Base-by-base conservation (phyloP, 2,797 vertebrate genomes). In the Pipistrellus nathusii region DNA sequence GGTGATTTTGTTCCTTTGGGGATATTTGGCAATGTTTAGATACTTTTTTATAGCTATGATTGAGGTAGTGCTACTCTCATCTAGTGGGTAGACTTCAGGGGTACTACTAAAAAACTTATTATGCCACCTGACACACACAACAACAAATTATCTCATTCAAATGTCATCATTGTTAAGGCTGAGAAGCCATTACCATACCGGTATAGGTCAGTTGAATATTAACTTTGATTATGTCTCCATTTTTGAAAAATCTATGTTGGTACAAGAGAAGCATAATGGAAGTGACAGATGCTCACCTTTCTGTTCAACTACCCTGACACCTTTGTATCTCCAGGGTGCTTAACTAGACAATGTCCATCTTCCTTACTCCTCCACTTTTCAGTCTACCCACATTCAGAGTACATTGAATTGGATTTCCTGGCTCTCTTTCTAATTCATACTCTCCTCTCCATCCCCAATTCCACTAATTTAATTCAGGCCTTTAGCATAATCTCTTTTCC, bases 371-470 rank as follows among this genome's bases (percentile, higher is more conserved):
- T 78, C 14, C 25, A 48, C 76, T 38, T 32, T 15, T 62, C 17
- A 68, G 17, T 11, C 38, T 80, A 3, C 18, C 27, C 7, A n/a
- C 8, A 85, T 68, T 91, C 8, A 86, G 6, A 75, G 8, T 86
- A 69, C 30, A 78, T 77, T 6, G 23, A 86, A 87, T 71, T 90
- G 57, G 10, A 87, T 92, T n/a, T 77, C 32, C 30, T 86, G 69
- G 44, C 8, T 83, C 4, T 66, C 13, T 82, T 20, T 93, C 5
- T 68, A 83, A 68, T 27, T 8, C 51, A 86, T 7, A 13, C 25
- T 59, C 6, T 69, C 10, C 7, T 92, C 18, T 71, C 6, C 21
- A 27, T 76, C 12, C 15, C 7, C 23, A 85, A 85, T 96, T 88
- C 1, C 4, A 69, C 3, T 78, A 51, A 4, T 14, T 83, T 80